A percentile compares a stretch with the other conserved stretches of the same genome.
These are phyloP conservation scores for Palythoa caribaeorum DNA, from an alignment of 92 coral and sea anemone genomes.

Conservation along the genomic window DNA sequence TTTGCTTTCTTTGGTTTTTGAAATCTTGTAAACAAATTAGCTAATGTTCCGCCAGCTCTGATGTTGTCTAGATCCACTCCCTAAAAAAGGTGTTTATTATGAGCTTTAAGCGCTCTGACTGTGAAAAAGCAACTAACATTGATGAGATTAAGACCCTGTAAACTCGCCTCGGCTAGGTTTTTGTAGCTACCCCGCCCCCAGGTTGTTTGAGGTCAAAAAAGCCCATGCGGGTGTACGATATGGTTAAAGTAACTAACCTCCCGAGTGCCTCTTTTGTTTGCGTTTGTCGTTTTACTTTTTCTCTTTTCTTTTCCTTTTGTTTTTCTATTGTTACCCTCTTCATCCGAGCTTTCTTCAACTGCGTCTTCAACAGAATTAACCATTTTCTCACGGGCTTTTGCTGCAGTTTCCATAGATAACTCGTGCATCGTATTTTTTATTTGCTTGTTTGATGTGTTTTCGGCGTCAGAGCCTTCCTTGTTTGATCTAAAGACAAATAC, in stretches of 20 bases:
- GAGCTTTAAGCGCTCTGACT: background rate
- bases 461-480: background rate
- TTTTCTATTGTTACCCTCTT: background rate
- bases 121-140: too few species aligned
- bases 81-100: background rate
- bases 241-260: background rate
- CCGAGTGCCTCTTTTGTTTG: background rate
- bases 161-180: too few species aligned
- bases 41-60: background rate
- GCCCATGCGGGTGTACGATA: too few species aligned
- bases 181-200: too few species aligned
- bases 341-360: background rate
- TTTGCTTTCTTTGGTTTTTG: conserved; percentile 5
- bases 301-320: background rate
- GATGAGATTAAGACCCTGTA: too few species aligned
- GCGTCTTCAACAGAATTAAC: background rate
- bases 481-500: background rate
- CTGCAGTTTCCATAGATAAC: background rate
- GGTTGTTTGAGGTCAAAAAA: too few species aligned
- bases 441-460: background rate
- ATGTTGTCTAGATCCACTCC: conserved; percentile 3
- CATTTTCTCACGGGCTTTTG: background rate
- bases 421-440: background rate
- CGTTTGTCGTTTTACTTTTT: background rate
- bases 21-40: conserved; percentile 21